Evolutionary conservation across 1,140 invertebrate genomes (phyloP).

Genomic region (Araneus ventricosus): DNA sequence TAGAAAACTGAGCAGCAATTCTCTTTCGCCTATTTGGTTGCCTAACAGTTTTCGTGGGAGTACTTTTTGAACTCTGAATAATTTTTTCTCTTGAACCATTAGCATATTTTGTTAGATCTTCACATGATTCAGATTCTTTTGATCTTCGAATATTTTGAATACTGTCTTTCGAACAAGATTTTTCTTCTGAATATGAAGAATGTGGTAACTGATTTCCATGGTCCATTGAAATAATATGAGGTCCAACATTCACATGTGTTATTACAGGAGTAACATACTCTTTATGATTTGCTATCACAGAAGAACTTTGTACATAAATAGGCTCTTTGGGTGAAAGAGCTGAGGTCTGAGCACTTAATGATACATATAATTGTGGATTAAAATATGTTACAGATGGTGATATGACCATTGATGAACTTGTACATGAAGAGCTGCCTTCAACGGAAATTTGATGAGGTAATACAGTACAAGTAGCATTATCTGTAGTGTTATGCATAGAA

Average conservation of each 20-base stretch:
- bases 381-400: not conserved
- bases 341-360: not conserved
- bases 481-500: not conserved
- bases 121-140: constrained; percentile 2
- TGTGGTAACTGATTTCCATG: not conserved
- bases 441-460: constrained; percentile 6
- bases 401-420: not conserved
- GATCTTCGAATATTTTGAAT: not conserved
- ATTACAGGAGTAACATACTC: not conserved
- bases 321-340: not conserved
- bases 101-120: not conserved
- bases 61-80: constrained; percentile 65
- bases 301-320: constrained; percentile 5
- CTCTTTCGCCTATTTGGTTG: constrained; percentile 31
- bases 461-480: not conserved
- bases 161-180: not conserved
- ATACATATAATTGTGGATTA: not conserved
- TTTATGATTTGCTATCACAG: not conserved
- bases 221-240: not conserved
- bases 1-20: constrained; percentile 70
- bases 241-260: not conserved
- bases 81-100: not conserved
- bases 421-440: not conserved
- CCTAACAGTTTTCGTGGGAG: constrained; percentile 28
- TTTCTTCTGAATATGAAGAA: not conserved